These are phyloP conservation scores for Melieria crassipennis DNA, from an alignment of 2,888 invertebrate species.

Conservation along the genomic window DNA sequence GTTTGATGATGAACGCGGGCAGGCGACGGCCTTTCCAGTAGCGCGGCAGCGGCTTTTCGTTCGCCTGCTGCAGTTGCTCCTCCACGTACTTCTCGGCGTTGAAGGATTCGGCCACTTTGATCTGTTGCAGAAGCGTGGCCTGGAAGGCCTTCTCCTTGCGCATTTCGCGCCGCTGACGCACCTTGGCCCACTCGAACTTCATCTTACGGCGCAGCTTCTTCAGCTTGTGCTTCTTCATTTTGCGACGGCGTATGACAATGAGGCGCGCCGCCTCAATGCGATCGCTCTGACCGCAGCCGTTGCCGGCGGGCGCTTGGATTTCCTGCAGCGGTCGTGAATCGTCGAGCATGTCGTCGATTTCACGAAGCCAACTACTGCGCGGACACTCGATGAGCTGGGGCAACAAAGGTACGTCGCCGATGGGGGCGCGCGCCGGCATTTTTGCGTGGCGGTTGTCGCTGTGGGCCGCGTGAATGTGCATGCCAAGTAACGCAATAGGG, in stretches of 20 bases:
- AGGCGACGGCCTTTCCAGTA: slow-evolving; percentile 71
- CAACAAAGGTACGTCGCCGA: slow-evolving; percentile 50
- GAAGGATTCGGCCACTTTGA: slow-evolving; percentile 79
- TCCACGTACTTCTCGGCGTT: slow-evolving; percentile 78
- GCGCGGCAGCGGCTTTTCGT: slow-evolving; percentile 71
- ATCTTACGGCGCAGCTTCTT: slow-evolving; percentile 82
- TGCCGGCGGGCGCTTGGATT: slow-evolving; percentile 52
- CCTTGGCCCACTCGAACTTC: slow-evolving; percentile 80
- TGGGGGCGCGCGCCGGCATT: slow-evolving; percentile 38
- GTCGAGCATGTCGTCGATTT: slow-evolving; percentile 58
- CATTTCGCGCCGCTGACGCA: slow-evolving; percentile 75
- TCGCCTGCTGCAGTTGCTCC: slow-evolving; percentile 71
- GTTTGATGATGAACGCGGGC: slow-evolving; percentile 74
- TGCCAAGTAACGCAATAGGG: background rate
- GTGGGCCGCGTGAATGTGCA: background rate
- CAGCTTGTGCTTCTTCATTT: slow-evolving; percentile 89
- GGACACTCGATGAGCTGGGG: slow-evolving; percentile 54
- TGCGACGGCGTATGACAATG: slow-evolving; percentile 80
- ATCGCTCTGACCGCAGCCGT: slow-evolving; percentile 49
- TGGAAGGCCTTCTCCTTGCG: slow-evolving; percentile 83
- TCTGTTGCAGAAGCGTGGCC: slow-evolving; percentile 73
- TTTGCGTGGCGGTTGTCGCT: background rate
- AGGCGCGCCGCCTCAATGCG: slow-evolving; percentile 79
- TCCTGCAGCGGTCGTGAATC: slow-evolving; percentile 36
- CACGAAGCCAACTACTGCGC: slow-evolving; percentile 51